These are phyloP conservation scores for Poecilia picta DNA, from an alignment of 2,797 vertebrate species.

Conservation along the genomic window DNA sequence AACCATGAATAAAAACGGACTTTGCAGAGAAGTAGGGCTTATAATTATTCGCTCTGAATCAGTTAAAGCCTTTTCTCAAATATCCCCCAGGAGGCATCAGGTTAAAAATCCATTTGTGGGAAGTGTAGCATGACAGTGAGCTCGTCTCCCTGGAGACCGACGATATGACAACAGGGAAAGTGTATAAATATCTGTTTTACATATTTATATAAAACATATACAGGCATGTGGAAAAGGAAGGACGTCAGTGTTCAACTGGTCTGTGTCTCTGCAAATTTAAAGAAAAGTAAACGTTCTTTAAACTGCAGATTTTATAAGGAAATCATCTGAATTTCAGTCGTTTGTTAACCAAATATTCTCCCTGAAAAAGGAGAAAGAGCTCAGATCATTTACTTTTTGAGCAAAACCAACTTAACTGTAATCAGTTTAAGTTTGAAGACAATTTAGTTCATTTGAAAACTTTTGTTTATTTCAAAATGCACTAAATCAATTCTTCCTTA, in stretches of 20 bases:
- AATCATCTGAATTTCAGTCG: not conserved
- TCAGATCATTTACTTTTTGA: not conserved
- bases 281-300: not conserved
- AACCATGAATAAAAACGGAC: conserved; percentile 82
- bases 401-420: not conserved
- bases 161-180: conserved; percentile 69
- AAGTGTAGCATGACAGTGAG: conserved; percentile 85
- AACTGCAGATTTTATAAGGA: not conserved
- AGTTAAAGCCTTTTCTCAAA: conserved; percentile 85
- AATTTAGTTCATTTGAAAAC: not conserved
- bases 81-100: conserved; percentile 79
- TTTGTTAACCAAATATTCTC: not conserved
- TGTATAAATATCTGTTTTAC: conserved; percentile 43
- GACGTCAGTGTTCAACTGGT: not conserved
- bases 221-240: not conserved
- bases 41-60: conserved; percentile 85
- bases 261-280: not conserved
- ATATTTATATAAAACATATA: conserved; percentile 25
- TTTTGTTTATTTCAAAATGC: not conserved
- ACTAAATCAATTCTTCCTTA: not conserved
- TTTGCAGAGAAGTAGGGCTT: conserved; percentile 74
- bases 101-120: conserved; percentile 87
- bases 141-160: conserved; percentile 83
- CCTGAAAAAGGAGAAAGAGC: not conserved
- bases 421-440: not conserved